Conservation (phyloP, 2,888 invertebrate genomes). For the Leucophenga maculata region DNA sequence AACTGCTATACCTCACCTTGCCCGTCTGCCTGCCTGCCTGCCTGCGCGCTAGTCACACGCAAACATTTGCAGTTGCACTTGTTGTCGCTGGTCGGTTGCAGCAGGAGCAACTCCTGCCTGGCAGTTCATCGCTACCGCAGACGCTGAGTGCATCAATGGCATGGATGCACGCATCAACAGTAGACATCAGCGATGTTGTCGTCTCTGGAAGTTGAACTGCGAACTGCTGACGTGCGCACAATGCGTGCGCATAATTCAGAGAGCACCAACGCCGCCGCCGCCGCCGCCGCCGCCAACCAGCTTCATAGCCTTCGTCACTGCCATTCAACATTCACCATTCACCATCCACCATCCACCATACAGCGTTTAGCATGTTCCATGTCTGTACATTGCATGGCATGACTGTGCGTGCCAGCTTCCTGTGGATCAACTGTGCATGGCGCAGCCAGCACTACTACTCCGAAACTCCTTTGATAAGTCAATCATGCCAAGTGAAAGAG, state of each 20-base stretch:
- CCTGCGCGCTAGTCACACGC: too few species aligned
- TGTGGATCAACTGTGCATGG: neutral
- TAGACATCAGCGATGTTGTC: too few species aligned
- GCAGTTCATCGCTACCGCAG: too few species aligned
- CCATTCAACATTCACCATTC: too few species aligned
- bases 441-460: neutral
- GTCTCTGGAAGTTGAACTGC: neutral
- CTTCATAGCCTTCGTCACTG: too few species aligned
- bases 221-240: conserved; percentile 59
- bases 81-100: too few species aligned
- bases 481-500: conserved; percentile 53
- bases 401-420: neutral
- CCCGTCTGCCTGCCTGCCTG: too few species aligned
- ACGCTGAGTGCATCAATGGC: too few species aligned
- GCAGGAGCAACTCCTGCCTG: too few species aligned
- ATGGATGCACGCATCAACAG: too few species aligned
- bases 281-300: conserved; percentile 56
- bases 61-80: too few species aligned
- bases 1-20: neutral
- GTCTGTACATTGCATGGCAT: conserved; percentile 6
- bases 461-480: conserved; percentile 61
- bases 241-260: conserved; percentile 66
- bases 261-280: conserved; percentile 33
- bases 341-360: conserved; percentile 32
- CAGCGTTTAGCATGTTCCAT: too few species aligned